Evolutionary conservation across 2,888 invertebrate genomes (phyloP).

Genomic region (Folsomia manolachei): DNA sequence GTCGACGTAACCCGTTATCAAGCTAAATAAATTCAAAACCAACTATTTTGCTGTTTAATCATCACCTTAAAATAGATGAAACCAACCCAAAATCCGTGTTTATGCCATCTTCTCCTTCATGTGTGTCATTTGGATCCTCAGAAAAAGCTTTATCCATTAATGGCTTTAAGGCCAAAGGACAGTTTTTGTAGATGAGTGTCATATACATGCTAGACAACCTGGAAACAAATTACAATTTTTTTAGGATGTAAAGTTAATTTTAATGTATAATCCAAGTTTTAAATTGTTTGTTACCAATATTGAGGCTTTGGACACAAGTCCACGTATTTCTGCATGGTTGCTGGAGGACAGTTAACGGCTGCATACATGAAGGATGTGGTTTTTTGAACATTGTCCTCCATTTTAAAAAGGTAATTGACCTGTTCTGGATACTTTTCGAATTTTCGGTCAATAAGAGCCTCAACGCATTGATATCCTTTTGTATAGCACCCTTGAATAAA

Average conservation of each 20-base stretch:
- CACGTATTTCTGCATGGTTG: conserved; percentile 27
- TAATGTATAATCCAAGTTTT: too few species aligned
- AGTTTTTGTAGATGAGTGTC: conserved; percentile 26
- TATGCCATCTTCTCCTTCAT: conserved; percentile 28
- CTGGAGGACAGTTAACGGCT: conserved; percentile 22
- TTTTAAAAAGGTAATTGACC: conserved; percentile 26
- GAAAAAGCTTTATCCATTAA: conserved; percentile 31
- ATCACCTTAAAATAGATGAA: too few species aligned
- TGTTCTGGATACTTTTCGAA: conserved; percentile 18
- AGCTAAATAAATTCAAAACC: too few species aligned
- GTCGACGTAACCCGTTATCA: conserved; percentile 33
- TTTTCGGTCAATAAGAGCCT: conserved; percentile 21
- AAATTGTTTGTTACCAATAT: conserved; percentile 13
- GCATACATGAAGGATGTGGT: conserved; percentile 28
- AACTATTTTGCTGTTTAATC: background rate
- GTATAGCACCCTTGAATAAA: conserved; percentile 26
- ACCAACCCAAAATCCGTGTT: conserved; percentile 32
- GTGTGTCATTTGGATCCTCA: conserved; percentile 13
- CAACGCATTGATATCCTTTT: conserved; percentile 29
- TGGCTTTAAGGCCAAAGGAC: conserved; percentile 26
- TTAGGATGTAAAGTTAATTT: too few species aligned
- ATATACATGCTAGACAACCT: conserved; percentile 32
- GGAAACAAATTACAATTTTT: too few species aligned
- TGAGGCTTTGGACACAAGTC: conserved; percentile 21
- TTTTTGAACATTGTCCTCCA: conserved; percentile 22